Percentiles rank a stretch among this genome's conserved stretches.
These are phyloP conservation scores for Anoplolepis gracilipes DNA, from an alignment of 1,140 invertebrate genomes.

Conservation along the genomic window DNA sequence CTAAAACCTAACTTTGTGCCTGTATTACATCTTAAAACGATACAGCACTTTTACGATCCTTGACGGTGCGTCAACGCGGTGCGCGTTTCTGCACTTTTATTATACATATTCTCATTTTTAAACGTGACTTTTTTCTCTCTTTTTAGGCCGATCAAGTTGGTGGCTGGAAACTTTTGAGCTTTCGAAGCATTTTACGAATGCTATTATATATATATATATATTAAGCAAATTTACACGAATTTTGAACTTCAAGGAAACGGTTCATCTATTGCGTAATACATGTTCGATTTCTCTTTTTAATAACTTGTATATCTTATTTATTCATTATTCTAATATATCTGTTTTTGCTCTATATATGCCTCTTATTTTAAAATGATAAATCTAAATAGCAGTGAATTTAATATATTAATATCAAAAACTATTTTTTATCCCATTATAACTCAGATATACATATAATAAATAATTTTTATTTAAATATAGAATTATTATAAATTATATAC, in stretches of 20 bases:
- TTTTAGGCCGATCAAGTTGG: not conserved
- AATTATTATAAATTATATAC: not conserved
- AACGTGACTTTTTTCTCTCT: not conserved
- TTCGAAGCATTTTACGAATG: not conserved
- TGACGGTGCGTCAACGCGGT: no score
- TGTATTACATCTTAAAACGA: constrained; percentile 55
- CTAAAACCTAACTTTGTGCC: constrained; percentile 47
- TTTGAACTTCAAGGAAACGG: not conserved
- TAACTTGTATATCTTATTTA: not conserved
- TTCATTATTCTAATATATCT: not conserved
- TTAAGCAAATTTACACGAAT: constrained; percentile 1
- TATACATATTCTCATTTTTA: constrained; percentile 22
- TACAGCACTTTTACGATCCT: constrained; percentile 24
- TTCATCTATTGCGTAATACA: not conserved
- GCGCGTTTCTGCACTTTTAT: constrained; percentile 49
- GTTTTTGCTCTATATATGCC: not conserved
- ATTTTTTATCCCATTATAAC: not conserved
- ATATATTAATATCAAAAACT: not conserved
- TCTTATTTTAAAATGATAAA: not conserved
- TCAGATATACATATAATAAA: not conserved
- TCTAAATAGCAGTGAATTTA: no score
- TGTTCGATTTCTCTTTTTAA: not conserved
- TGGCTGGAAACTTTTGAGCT: not conserved
- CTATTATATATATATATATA: not conserved
- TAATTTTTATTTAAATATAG: not conserved